Evolutionary conservation across 2,113 vertebrate species (phyloP), one percentile per base, ranked within the genome.

Genomic region (Prinia subflava): DNA sequence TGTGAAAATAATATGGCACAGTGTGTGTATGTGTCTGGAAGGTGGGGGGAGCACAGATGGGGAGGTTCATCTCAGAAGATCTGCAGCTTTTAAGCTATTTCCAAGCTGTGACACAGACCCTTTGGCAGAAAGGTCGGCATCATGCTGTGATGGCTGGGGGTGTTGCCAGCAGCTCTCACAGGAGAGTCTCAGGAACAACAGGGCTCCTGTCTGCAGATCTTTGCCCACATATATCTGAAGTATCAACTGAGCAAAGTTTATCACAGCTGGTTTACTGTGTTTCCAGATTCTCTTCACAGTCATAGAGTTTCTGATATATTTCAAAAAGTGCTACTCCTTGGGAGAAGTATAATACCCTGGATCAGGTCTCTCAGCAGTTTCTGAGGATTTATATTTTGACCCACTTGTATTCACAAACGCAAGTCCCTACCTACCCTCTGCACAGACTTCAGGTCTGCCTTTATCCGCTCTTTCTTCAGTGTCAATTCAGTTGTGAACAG

Each of bases 391-490:
- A 52, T 91, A 67, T 95, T 96, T 94, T 91, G 82, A 95, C 91
- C 70, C 76, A 69, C 82, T 93, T 92, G 60, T 86, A 88, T 93
- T 88, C 82, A 95, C 85, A 68, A 90, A 70, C 0, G 0, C 53
- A 80, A 74, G 75, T 88, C 63, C 47, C 67, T 88, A 23, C 56
- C 78, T 87, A 59, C 67, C 70, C 82, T 89, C 74, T 91, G 75
- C 63, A 74, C 78, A 95, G 94, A 47, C 85, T 63, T 93, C 94
- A 74, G 33, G 87, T 64, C 63, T 94, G 82, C 76, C 93, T 96
- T 97, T 90, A 85, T 95, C 75, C 4, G 4, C 59, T 80, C 39
- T 92, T 95, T 91, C 87, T 95, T 88, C 93, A 81, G 59, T 35
- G 19, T 90, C 92, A 83, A 60, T 92, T 95, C 62, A n/a, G 79